A percentile compares a stretch with the other conserved stretches of the same genome.
These are phyloP conservation scores for Sylvilagus bachmani DNA, from an alignment of 2,113 vertebrate species.

Conservation along the genomic window DNA sequence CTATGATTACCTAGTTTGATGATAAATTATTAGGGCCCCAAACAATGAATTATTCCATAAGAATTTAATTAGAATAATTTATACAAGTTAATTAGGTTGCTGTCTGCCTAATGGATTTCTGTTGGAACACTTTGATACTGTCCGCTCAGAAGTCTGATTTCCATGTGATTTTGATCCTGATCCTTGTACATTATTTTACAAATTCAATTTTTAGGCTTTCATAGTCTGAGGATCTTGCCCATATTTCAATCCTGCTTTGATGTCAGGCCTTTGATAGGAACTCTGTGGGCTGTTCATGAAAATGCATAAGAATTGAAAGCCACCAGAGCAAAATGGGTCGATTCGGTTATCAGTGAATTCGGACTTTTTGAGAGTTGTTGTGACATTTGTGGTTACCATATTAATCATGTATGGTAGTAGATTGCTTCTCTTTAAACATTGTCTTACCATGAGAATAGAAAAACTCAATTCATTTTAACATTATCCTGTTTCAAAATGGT, in stretches of 20 bases:
- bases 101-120: neutral
- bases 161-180: slow-evolving; percentile 20
- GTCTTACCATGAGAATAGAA: neutral
- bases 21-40: slow-evolving; percentile 14
- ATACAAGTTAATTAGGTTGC: neutral
- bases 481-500: neutral
- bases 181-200: slow-evolving; percentile 10
- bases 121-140: neutral
- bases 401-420: neutral
- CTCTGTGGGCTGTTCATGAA: neutral
- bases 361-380: neutral
- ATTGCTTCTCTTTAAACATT: neutral
- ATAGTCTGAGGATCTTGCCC: neutral
- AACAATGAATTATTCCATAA: neutral
- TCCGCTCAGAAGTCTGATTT: slow-evolving; percentile 28
- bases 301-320: neutral
- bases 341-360: neutral
- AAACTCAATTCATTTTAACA: neutral
- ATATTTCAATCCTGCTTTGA: slow-evolving; percentile 10
- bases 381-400: neutral
- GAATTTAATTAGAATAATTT: slow-evolving; percentile 27
- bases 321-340: neutral
- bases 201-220: slow-evolving; percentile 38
- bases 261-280: slow-evolving; percentile 14
- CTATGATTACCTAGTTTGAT: slow-evolving; percentile 27